Evolutionary conservation across 2,113 vertebrate genomes (phyloP), one percentile per base, ranked within the genome.

Genomic region (Pipra filicauda): DNA sequence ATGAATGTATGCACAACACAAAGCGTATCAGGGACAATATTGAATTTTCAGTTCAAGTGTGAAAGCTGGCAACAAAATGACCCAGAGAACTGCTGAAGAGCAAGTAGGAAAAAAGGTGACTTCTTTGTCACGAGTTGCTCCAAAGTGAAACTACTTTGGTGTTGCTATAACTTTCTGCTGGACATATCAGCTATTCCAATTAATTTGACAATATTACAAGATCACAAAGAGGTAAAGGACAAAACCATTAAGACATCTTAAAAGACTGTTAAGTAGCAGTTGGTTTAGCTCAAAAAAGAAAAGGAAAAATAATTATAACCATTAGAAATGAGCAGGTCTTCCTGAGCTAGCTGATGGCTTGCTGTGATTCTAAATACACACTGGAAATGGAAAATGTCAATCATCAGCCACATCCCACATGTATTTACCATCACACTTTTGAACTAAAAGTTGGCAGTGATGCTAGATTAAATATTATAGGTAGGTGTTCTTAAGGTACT

Each of bases 1-100:
- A 26, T 54, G 33, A 46, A 35, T 1, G 1, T 49, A 0, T 5
- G 20, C 62, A 16, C 51, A 33, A 7, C 46, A 43, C 67, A 1
- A 7, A 62, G 71, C 43, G 12, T 51, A 6, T 35, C 48, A 57
- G 48, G 55, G 59, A 28, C 23, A 6, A 2, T 46, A 7, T 0
- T 44, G 33, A 59, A 51, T 81, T 89, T 48, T 41, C n/a, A 37
- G 55, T 33, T 91, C 13, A 55, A 7, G 31, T 52, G 72, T 39
- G 71, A 88, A 54, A 51, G 43, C 46, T 83, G 85, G 66, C 39
- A 64, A 55, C 21, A 55, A 74, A 51, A 69, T 23, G 33, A 66
- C 22, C 30, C 19, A 23, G 54, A 41, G 71, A 83, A 58, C 58
- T 74, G 88, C 72, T 76, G 41, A 85, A 76, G 51, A 85, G 52